phyloP scores from a whole-genome alignment of 2,888 invertebrate genomes.

The Leptopterna dolabrata region DNA sequence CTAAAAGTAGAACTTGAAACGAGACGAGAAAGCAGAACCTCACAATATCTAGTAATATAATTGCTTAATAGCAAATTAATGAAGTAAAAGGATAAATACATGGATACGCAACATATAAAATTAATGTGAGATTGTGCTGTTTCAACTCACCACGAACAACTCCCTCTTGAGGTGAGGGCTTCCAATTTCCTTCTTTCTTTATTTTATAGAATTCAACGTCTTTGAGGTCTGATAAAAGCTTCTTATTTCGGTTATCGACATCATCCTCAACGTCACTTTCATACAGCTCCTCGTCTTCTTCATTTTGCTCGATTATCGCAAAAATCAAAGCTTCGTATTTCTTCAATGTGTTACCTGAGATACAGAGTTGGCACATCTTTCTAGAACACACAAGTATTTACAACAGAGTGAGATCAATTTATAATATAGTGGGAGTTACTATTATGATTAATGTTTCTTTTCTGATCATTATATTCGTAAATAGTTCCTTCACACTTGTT shows the following conservation, averaged over 20 bases:
- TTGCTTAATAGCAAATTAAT: too few species aligned
- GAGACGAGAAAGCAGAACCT: too few species aligned
- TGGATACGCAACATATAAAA: too few species aligned
- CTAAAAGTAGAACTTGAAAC: too few species aligned
- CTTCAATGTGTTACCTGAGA: constrained; percentile 67
- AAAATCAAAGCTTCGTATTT: constrained; percentile 72
- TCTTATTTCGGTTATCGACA: constrained; percentile 46
- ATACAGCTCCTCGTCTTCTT: constrained; percentile 66
- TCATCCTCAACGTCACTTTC: constrained; percentile 57
- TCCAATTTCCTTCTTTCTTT: constrained; percentile 73
- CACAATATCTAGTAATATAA: too few species aligned
- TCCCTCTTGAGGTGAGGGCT: constrained; percentile 72
- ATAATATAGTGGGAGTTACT: too few species aligned
- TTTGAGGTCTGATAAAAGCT: constrained; percentile 57
- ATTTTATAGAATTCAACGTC: constrained; percentile 57
- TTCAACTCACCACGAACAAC: constrained; percentile 70
- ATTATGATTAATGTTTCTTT: too few species aligned
- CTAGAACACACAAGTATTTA: neutral
- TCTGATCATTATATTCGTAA: too few species aligned
- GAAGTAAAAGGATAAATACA: too few species aligned
- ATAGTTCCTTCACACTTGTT: too few species aligned
- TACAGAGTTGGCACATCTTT: constrained; percentile 68
- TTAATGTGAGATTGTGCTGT: too few species aligned
- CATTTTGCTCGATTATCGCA: constrained; percentile 68
- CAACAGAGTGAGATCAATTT: constrained; percentile 3